These are phyloP conservation scores for Apteryx mantelli DNA, from an alignment of 2,113 vertebrate genomes.

Conservation along the genomic window DNA sequence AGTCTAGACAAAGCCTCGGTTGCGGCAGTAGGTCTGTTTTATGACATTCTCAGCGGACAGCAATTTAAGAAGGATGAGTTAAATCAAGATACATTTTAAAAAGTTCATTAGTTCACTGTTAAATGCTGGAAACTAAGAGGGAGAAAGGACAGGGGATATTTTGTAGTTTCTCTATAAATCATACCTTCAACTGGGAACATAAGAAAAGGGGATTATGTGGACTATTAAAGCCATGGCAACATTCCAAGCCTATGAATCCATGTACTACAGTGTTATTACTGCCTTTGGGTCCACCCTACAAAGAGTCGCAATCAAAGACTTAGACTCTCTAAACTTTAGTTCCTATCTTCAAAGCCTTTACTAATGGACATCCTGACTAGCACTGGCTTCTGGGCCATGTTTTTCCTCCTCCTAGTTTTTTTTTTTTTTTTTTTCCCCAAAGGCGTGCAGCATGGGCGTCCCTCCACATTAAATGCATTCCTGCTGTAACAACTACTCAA, in stretches of 20 bases:
- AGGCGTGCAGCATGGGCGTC: background rate
- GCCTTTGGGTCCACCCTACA: conserved; percentile 37
- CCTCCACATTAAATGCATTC: conserved; percentile 53
- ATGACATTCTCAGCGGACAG: background rate
- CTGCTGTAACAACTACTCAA: background rate
- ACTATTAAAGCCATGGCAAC: background rate
- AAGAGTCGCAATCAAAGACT: conserved; percentile 46
- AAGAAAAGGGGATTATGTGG: conserved; percentile 16
- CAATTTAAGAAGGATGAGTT: background rate
- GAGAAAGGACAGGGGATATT: background rate
- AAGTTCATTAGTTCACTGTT: background rate
- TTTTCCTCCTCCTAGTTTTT: background rate
- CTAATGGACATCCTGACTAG: conserved; percentile 35
- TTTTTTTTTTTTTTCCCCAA: background rate
- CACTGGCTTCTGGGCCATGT: background rate
- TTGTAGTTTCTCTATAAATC: background rate
- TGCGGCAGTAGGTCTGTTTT: background rate
- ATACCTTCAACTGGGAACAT: background rate
- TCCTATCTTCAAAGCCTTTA: conserved; percentile 64
- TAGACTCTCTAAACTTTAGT: conserved; percentile 12
- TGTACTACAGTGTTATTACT: conserved; percentile 5
- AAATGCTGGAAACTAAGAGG: background rate
- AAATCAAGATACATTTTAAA: background rate
- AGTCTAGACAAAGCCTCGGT: background rate
- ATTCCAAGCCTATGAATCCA: conserved; percentile 50